Percentiles rank a stretch among this genome's conserved stretches.
Evolutionary conservation across 2,888 invertebrate species (phyloP).

Genomic region (Atrina japonica): DNA sequence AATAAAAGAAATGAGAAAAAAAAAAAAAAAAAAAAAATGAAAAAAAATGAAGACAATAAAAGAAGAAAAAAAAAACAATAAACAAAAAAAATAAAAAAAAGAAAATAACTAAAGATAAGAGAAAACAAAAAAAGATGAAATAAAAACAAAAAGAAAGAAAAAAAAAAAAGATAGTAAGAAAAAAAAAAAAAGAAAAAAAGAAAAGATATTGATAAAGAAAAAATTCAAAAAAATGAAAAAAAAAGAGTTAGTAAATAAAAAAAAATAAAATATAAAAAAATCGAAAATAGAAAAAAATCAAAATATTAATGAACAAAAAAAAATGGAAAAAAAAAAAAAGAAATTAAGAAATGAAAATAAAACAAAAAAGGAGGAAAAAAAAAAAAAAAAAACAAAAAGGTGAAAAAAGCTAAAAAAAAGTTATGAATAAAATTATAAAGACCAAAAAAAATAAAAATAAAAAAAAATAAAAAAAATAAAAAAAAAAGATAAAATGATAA

Average conservation of each 20-base stretch:
- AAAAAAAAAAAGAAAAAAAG: not conserved
- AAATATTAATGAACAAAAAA: too few species aligned
- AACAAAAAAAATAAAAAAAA: not conserved
- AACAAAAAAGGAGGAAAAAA: too few species aligned
- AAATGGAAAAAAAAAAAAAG: constrained; percentile 1
- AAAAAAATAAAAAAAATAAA: too few species aligned
- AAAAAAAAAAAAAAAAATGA: not conserved
- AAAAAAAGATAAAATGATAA: too few species aligned
- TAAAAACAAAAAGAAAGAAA: not conserved
- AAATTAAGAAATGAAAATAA: too few species aligned
- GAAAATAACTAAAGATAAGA: constrained; percentile 1
- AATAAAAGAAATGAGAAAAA: not conserved
- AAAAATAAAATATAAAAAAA: constrained; percentile 10
- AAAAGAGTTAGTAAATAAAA: constrained; percentile 11
- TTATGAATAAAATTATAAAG: too few species aligned
- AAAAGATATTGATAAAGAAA: constrained; percentile 13
- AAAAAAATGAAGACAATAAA: not conserved
- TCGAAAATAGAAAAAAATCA: too few species aligned
- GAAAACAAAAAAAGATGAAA: constrained; percentile 17
- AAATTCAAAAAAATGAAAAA: constrained; percentile 19
- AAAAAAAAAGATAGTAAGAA: not conserved
- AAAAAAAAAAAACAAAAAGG: too few species aligned
- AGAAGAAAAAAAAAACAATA: not conserved
- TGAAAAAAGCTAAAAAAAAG: too few species aligned
- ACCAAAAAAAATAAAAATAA: too few species aligned